Evolutionary conservation across 37 sponge, comb jelly and placozoan species (phyloP).

Genomic region (Spongilla lacustris): DNA sequence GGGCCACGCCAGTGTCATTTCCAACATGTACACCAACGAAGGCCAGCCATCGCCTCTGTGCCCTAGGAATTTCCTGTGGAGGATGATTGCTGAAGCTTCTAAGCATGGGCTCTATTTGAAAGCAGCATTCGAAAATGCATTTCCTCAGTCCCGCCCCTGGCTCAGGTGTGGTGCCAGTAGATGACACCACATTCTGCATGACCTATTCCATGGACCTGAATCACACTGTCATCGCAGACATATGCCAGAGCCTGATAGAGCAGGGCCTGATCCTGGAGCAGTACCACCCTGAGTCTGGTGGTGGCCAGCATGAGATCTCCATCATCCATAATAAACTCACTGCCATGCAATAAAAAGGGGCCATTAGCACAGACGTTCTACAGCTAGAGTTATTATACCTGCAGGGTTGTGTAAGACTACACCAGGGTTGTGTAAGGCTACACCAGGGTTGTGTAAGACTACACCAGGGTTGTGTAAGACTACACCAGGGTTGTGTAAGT

Average conservation of each 20-base stretch:
- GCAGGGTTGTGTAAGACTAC: too few relatives aligned
- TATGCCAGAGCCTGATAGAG: constrained; percentile 19
- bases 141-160: constrained; percentile 25
- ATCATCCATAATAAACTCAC: too few relatives aligned
- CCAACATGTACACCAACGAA: constrained; percentile 28
- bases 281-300: constrained; percentile 29
- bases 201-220: constrained; percentile 16
- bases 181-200: constrained; percentile 15
- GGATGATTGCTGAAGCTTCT: constrained; percentile 16
- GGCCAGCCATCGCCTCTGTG: constrained; percentile 17
- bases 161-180: constrained; percentile 14
- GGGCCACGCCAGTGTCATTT: neutral
- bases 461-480: too few relatives aligned
- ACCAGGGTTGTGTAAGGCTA: too few relatives aligned
- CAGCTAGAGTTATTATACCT: too few relatives aligned
- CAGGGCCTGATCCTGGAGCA: constrained; percentile 33
- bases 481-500: too few relatives aligned
- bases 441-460: too few relatives aligned
- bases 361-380: too few relatives aligned
- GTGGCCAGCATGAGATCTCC: constrained; percentile 49
- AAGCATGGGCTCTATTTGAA: constrained; percentile 11
- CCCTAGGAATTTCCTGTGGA: constrained; percentile 27
- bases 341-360: too few relatives aligned
- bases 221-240: constrained; percentile 18
- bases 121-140: constrained; percentile 53